A percentile compares a stretch with the other conserved stretches of the same genome.
phyloP scores from a whole-genome alignment of 2,888 invertebrate species.

The Papilio demoleus region DNA sequence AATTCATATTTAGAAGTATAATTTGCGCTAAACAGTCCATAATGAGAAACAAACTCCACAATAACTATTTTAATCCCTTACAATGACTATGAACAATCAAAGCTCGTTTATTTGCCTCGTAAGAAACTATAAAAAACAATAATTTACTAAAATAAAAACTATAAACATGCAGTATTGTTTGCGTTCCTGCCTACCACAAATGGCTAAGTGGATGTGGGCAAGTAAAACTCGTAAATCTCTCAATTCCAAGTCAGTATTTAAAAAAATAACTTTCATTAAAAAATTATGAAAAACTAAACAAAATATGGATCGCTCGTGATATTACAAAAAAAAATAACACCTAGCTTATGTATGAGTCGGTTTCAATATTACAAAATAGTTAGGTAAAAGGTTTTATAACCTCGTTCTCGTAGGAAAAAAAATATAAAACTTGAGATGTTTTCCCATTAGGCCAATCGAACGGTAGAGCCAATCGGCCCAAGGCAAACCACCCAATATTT shows the following conservation, averaged over 20 bases:
- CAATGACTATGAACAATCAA: slow-evolving; percentile 37
- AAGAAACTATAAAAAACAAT: slow-evolving; percentile 26
- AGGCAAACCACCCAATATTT: too few relatives aligned
- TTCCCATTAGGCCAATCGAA: too few relatives aligned
- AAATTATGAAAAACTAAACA: slow-evolving; percentile 3
- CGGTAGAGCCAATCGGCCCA: too few relatives aligned
- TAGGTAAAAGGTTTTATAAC: too few relatives aligned
- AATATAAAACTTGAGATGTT: too few relatives aligned
- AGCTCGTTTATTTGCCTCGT: slow-evolving; percentile 41
- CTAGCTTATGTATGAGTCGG: slow-evolving; percentile 4
- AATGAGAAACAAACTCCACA: slow-evolving; percentile 55
- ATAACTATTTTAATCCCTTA: slow-evolving; percentile 29
- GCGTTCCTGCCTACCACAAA: slow-evolving; percentile 41
- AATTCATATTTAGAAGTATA: slow-evolving; percentile 50
- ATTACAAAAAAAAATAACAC: not conserved
- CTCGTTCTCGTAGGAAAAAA: not conserved
- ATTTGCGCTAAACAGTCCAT: slow-evolving; percentile 50
- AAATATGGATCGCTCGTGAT: not conserved
- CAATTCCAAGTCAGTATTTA: slow-evolving; percentile 29
- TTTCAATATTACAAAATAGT: too few relatives aligned
- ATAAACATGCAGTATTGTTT: slow-evolving; percentile 11
- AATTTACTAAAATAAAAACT: slow-evolving; percentile 33
- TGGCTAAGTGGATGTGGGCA: slow-evolving; percentile 69
- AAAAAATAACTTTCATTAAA: slow-evolving; percentile 23
- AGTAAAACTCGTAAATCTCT: slow-evolving; percentile 61